Percentiles rank a stretch among this genome's conserved stretches.
phyloP scores from a whole-genome alignment of 2,888 invertebrate species.

The Diarsia brunnea region DNA sequence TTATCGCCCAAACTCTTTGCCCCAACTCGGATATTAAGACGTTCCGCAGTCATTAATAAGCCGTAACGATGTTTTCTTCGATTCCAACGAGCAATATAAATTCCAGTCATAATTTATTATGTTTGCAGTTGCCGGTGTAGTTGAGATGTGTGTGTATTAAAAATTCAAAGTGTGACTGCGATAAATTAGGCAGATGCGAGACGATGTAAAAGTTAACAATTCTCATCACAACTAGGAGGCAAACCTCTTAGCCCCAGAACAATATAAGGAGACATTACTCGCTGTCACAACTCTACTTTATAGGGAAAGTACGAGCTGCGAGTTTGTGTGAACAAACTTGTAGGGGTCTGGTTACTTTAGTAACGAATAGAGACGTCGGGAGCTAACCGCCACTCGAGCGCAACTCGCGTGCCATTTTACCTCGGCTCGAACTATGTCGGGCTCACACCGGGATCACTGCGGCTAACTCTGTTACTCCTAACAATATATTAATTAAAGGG shows the following conservation, averaged over 20 bases:
- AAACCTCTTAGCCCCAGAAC: constrained; percentile 90
- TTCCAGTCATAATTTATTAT: constrained; percentile 68
- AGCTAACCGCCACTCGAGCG: constrained; percentile 84
- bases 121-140: constrained; percentile 63
- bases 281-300: constrained; percentile 90
- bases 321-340: constrained; percentile 88
- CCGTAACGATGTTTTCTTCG: constrained; percentile 78
- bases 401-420: constrained; percentile 85
- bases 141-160: constrained; percentile 69
- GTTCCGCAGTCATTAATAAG: constrained; percentile 81
- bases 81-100: constrained; percentile 69
- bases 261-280: constrained; percentile 90
- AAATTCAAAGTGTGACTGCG: constrained; percentile 75
- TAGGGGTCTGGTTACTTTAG: constrained; percentile 83
- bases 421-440: constrained; percentile 80
- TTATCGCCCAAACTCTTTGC: constrained; percentile 80
- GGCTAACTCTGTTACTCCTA: constrained; percentile 68
- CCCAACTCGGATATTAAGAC: constrained; percentile 79
- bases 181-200: constrained; percentile 81
- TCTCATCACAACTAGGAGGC: constrained; percentile 86
- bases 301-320: constrained; percentile 87
- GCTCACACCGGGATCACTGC: constrained; percentile 74
- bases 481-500: constrained; percentile 71
- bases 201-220: constrained; percentile 87
- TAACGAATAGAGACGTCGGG: constrained; percentile 89